These are phyloP conservation scores for Melospiza georgiana DNA, from an alignment of 2,113 vertebrate genomes.

Conservation along the genomic window DNA sequence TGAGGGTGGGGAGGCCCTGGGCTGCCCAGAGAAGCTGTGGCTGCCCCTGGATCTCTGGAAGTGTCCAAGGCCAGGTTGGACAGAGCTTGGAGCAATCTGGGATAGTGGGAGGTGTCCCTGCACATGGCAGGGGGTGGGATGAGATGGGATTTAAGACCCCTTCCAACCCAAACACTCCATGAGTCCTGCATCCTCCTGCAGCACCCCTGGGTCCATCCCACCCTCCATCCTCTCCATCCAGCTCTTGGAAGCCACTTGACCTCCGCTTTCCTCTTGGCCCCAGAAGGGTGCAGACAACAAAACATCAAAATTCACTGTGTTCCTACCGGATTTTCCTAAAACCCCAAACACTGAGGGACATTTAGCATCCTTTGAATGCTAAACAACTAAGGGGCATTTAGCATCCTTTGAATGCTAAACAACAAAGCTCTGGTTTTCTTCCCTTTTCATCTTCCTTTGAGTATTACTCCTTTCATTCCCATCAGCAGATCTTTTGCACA, in stretches of 20 bases:
- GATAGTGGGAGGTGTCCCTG: rapidly evolving
- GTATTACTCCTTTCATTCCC: not conserved
- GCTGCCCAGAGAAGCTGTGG: not conserved
- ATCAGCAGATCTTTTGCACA: not conserved
- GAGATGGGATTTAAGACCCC: not conserved
- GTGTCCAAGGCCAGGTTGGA: not conserved
- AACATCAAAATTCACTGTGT: not conserved
- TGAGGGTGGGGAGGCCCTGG: not conserved
- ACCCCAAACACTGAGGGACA: not conserved
- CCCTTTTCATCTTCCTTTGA: not conserved
- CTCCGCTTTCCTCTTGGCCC: not conserved
- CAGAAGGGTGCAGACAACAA: not conserved
- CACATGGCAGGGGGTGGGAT: not conserved
- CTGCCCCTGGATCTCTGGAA: not conserved
- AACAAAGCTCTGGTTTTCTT: not conserved
- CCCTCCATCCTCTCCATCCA: not conserved
- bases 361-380: rapidly evolving
- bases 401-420: not conserved
- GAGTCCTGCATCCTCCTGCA: not conserved
- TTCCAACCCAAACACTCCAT: not conserved
- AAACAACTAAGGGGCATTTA: not conserved
- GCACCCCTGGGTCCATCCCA: not conserved
- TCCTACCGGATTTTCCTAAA: not conserved
- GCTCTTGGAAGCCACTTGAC: not conserved
- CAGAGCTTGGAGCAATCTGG: rapidly evolving